A percentile compares a stretch with the other conserved stretches of the same genome.
Conservation (phyloP, 2,797 vertebrate genomes). For the Lagocephalus sceleratus region DNA sequence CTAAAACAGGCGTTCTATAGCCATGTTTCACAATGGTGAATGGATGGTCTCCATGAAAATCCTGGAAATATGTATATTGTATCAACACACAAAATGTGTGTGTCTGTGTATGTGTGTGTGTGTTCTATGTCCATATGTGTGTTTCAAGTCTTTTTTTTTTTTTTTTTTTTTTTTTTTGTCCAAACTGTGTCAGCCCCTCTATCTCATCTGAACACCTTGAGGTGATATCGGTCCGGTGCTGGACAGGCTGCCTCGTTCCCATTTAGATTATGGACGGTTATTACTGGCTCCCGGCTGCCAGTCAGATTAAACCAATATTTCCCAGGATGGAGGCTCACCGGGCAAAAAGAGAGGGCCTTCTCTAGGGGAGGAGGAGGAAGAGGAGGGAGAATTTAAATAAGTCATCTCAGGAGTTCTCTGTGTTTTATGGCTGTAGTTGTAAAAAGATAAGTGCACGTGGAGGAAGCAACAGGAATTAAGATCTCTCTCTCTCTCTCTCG, state of each 20-base stretch:
- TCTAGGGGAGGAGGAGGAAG: slow-evolving; percentile 28
- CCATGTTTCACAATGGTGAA: too few relatives aligned
- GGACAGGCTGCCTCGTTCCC: slow-evolving; percentile 57
- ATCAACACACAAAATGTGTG: too few relatives aligned
- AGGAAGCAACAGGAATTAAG: too few relatives aligned
- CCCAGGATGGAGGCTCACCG: slow-evolving; percentile 61
- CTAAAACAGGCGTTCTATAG: too few relatives aligned
- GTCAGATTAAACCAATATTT: slow-evolving; percentile 74
- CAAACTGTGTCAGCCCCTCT: slow-evolving; percentile 33
- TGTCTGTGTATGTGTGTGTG: not conserved
- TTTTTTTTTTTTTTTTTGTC: slow-evolving; percentile 39
- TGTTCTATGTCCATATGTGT: not conserved
- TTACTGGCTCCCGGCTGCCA: slow-evolving; percentile 71
- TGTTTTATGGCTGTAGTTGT: too few relatives aligned
- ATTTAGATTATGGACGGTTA: slow-evolving; percentile 77
- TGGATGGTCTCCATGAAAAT: not conserved
- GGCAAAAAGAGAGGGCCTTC: slow-evolving; percentile 51
- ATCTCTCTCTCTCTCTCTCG: too few relatives aligned
- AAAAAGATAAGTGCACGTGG: too few relatives aligned
- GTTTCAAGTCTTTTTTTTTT: slow-evolving; percentile 15
- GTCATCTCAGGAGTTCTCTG: slow-evolving; percentile 35
- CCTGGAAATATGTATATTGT: too few relatives aligned
- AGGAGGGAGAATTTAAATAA: slow-evolving; percentile 59
- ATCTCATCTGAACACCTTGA: slow-evolving; percentile 73
- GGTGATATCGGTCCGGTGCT: slow-evolving; percentile 59